Evolutionary conservation across 2,113 vertebrate species (phyloP), one percentile per base, ranked within the genome.

Genomic region (Cariama cristata): DNA sequence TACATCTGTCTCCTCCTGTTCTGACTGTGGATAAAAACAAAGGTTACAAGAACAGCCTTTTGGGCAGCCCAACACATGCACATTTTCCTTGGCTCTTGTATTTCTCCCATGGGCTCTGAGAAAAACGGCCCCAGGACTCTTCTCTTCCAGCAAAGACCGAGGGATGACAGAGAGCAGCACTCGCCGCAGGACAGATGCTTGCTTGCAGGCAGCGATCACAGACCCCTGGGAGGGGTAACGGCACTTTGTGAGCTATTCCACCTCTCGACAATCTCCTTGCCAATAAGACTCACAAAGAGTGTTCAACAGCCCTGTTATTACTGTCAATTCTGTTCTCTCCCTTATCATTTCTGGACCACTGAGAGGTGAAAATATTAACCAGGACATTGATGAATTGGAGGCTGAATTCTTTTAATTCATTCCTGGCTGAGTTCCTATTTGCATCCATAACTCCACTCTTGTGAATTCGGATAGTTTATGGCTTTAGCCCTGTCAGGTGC

Each of bases 381-480:
- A 17, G 71, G 96, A 89, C 86, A 84, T 49, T 96, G 95, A 96
- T 97, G 93, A 96, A 97, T 96, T 76, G 84, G 86, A 82, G 60
- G 56, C 76, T 89, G 93, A 91, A 96, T 97, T 94, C 66, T 80
- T 94, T 81, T 96, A 94, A 93, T 96, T 93, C 15, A 8, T 91
- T 95, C 84, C 81, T 97, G 95, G 96, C 93, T 47, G 80, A 91
- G 74, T 75, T 96, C 86, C 95, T 4, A 0, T 53, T 86, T 85
- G 80, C 66, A 56, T 84, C 76, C 76, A 49, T 75, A 92, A 89
- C 88, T 91, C 76, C 44, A 42, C 68, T 97, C 58, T 11, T 79
- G 83, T 94, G 95, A 94, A 97, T 96, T 79, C 89, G 76, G 76
- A 73, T 60, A 93, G 94, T 97, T 95, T 90, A 97, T 96, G 77